Percentiles rank a stretch among this genome's conserved stretches.
phyloP scores from a whole-genome alignment of 2,888 invertebrate species.

The Anthoptus insignis region DNA sequence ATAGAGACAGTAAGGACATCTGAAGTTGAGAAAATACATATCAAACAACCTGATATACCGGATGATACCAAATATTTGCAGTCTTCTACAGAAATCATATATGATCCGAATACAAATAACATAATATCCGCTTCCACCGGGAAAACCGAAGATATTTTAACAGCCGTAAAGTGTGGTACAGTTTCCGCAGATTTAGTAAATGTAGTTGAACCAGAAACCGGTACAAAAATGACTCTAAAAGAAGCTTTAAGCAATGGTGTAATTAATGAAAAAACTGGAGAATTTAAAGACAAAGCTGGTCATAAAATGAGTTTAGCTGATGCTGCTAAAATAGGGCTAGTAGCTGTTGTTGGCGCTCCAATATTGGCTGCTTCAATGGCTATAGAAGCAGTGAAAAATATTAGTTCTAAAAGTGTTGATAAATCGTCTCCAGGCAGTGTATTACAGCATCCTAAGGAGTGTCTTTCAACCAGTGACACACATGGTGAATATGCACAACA shows the following conservation, averaged over 20 bases:
- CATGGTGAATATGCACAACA: background rate
- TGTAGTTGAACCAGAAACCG: slow-evolving; percentile 90
- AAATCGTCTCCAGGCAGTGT: slow-evolving; percentile 4
- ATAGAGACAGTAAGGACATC: background rate
- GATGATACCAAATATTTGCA: background rate
- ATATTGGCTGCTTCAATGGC: slow-evolving; percentile 90
- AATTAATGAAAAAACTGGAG: slow-evolving; percentile 90
- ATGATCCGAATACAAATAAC: slow-evolving; percentile 90
- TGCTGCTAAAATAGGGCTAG: slow-evolving; percentile 92
- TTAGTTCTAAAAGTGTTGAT: slow-evolving; percentile 91
- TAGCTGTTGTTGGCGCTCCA: slow-evolving; percentile 92
- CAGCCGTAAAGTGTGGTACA: slow-evolving; percentile 92
- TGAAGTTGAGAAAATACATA: background rate
- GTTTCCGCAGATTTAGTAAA: slow-evolving; percentile 89
- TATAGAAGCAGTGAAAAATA: slow-evolving; percentile 87
- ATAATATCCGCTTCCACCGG: slow-evolving; percentile 90
- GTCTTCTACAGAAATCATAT: slow-evolving; percentile 78
- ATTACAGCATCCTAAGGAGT: background rate
- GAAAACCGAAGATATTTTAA: slow-evolving; percentile 88
- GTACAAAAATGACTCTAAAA: slow-evolving; percentile 89
- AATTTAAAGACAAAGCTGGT: slow-evolving; percentile 89
- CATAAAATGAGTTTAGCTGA: slow-evolving; percentile 90
- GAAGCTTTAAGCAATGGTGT: slow-evolving; percentile 93
- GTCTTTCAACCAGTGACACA: background rate
- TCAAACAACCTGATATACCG: background rate